Evolutionary conservation across 2,797 vertebrate species (phyloP).

Genomic region (Scolopax bukidnonensis): DNA sequence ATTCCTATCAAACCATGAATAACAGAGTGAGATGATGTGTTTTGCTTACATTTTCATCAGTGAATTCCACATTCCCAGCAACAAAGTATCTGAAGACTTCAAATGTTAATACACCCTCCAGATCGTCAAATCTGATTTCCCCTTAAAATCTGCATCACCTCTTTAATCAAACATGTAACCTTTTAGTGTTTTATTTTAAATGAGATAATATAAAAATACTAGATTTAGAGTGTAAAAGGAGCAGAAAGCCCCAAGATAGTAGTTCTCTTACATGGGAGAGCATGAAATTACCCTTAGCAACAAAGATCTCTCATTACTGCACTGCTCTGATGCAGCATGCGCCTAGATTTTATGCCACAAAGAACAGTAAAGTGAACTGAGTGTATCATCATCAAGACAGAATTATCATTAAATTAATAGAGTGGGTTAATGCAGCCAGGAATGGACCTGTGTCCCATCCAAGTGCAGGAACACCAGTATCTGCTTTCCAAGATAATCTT

Average conservation of each 20-base stretch:
- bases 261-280: not conserved
- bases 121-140: not conserved
- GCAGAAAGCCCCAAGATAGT: not conserved
- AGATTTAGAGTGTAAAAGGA: conserved; percentile 1
- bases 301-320: not conserved
- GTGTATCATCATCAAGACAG: not conserved
- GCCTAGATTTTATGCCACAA: not conserved
- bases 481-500: not conserved
- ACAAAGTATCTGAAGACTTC: not conserved
- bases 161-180: conserved; percentile 29
- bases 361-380: not conserved
- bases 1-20: not conserved
- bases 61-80: not conserved
- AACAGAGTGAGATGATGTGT: not conserved
- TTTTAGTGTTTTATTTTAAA: conserved; percentile 20
- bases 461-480: not conserved
- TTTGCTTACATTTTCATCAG: conserved; percentile 33
- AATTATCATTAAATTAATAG: not conserved
- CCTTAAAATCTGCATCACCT: not conserved
- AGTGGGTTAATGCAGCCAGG: not conserved
- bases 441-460: not conserved
- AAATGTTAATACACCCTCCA: conserved; percentile 8
- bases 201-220: not conserved
- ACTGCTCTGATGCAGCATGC: not conserved
- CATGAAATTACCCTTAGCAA: not conserved